Evolutionary conservation across 2,888 invertebrate genomes (phyloP).

Genomic region (Muscina levida): DNA sequence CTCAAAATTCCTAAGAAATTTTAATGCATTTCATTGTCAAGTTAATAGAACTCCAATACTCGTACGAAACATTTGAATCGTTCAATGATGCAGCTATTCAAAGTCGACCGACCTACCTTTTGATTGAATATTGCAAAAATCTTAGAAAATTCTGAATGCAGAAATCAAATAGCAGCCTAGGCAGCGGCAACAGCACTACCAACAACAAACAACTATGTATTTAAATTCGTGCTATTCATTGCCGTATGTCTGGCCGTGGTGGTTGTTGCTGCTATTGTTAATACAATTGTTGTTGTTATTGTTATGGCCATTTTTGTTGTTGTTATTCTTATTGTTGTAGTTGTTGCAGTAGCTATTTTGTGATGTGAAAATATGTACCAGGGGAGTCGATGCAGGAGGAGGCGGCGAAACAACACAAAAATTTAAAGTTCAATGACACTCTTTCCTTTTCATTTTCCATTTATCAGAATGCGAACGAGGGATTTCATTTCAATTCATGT

Average conservation of each 20-base stretch:
- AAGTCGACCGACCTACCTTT: neutral
- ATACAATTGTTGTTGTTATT: conserved; percentile 13
- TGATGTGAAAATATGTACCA: too few species aligned
- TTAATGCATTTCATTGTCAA: too few species aligned
- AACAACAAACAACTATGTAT: neutral
- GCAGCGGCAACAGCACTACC: too few species aligned
- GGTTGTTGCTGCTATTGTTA: conserved; percentile 24
- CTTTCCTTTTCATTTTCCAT: conserved; percentile 63
- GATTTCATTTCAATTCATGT: conserved; percentile 8
- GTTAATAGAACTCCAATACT: too few species aligned
- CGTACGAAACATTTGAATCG: too few species aligned
- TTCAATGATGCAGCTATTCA: too few species aligned
- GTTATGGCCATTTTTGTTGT: conserved; percentile 42
- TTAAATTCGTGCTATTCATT: conserved; percentile 17
- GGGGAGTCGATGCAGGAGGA: neutral
- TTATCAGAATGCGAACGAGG: neutral
- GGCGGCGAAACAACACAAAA: conserved; percentile 10
- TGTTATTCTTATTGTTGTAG: conserved; percentile 27
- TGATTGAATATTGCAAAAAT: neutral
- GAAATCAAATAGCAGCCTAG: neutral
- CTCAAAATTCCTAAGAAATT: too few species aligned
- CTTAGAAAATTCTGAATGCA: conserved; percentile 26
- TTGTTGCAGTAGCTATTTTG: conserved; percentile 58
- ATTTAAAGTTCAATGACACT: conserved; percentile 64
- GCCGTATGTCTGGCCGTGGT: conserved; percentile 35